Conservation (phyloP, 2,113 vertebrate genomes). For the Cyanoderma ruficeps region DNA sequence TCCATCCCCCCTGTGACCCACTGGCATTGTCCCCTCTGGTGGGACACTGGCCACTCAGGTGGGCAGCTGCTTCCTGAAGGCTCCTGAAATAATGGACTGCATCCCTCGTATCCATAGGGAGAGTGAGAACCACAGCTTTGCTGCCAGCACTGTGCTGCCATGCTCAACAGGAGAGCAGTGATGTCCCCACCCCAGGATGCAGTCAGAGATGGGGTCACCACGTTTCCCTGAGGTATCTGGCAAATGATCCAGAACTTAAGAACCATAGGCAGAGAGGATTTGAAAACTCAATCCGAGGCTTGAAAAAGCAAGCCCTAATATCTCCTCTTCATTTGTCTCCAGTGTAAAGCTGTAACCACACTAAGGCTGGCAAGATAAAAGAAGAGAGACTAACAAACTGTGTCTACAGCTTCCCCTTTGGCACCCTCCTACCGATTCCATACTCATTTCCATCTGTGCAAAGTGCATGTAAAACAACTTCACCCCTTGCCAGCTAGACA, state of each 20-base stretch:
- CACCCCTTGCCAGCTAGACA: background rate
- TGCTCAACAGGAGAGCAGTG: background rate
- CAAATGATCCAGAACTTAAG: background rate
- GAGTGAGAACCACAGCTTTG: background rate
- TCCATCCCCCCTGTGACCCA: background rate
- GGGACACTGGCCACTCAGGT: background rate
- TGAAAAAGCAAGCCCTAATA: background rate
- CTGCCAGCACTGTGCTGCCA: background rate
- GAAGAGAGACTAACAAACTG: background rate
- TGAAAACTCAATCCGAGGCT: background rate
- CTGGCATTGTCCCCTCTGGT: background rate
- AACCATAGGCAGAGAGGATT: background rate
- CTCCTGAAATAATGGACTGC: background rate
- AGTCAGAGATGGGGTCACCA: background rate
- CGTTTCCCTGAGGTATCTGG: rapidly evolving
- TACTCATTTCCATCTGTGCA: constrained; percentile 33
- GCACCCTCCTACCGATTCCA: background rate
- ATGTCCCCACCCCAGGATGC: rapidly evolving
- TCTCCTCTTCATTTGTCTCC: background rate
- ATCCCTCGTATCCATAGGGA: background rate
- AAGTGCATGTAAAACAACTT: constrained; percentile 49
- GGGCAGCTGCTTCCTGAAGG: background rate
- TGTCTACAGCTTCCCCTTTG: background rate
- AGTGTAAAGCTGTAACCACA: background rate
- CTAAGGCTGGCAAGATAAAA: background rate